These are phyloP conservation scores for Alectura lathami DNA, from an alignment of 2,113 vertebrate species.

Conservation along the genomic window DNA sequence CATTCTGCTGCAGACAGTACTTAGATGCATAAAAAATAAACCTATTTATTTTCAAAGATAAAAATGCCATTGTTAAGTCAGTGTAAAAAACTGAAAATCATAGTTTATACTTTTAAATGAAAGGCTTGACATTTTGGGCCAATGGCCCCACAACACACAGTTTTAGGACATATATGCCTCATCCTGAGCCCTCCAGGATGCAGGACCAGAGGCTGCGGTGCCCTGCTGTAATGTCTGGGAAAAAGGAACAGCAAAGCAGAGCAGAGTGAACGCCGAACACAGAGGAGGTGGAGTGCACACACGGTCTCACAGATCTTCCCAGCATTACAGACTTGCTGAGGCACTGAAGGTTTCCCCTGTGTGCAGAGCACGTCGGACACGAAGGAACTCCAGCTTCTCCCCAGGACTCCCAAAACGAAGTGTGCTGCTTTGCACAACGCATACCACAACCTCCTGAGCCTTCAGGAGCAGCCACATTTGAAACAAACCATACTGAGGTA, in stretches of 20 bases:
- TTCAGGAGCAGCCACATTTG: background rate
- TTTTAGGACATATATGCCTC: too few relatives aligned
- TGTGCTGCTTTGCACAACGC: background rate
- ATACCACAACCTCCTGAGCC: background rate
- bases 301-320: background rate
- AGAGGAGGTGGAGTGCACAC: background rate
- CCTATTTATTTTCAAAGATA: background rate
- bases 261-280: background rate
- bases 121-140: background rate
- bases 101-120: background rate
- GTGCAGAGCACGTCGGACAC: background rate
- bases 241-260: background rate
- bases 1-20: background rate
- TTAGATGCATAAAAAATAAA: background rate
- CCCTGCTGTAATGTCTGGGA: fast-evolving
- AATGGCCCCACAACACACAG: background rate
- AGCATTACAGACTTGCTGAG: background rate
- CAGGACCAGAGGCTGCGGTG: fast-evolving
- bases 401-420: background rate
- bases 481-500: background rate
- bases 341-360: background rate
- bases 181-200: fast-evolving
- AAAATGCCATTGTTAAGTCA: background rate
- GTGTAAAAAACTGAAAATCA: background rate
- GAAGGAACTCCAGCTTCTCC: background rate